phyloP scores from a whole-genome alignment of 2,888 invertebrate genomes.

The Colostygia pectinataria region DNA sequence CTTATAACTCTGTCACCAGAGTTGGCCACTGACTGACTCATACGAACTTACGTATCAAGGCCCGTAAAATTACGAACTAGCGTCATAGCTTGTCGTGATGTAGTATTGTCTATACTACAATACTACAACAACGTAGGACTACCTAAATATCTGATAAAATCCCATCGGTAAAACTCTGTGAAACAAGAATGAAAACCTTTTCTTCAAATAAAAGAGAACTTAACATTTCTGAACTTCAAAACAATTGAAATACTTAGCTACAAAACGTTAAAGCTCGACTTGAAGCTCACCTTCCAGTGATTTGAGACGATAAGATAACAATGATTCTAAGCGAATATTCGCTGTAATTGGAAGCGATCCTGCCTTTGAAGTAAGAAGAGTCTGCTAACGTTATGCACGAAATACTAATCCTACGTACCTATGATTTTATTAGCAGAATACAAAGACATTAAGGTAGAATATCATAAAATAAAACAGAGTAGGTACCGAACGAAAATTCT shows the following conservation, averaged over 20 bases:
- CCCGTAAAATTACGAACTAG: no score
- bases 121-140: no score
- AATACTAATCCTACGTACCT: no score
- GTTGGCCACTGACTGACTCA: no score
- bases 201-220: conserved; percentile 12
- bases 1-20: no score
- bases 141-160: background rate
- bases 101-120: no score
- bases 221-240: conserved; percentile 14
- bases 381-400: conserved; percentile 38
- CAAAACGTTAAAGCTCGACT: conserved; percentile 29
- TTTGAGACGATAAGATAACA: conserved; percentile 48
- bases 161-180: conserved; percentile 5
- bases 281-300: conserved; percentile 41
- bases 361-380: conserved; percentile 42
- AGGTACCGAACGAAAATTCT: conserved; percentile 14
- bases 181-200: conserved; percentile 2
- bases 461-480: conserved; percentile 23
- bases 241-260: conserved; percentile 3
- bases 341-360: conserved; percentile 31
- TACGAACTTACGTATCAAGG: no score
- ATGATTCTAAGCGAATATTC: conserved; percentile 47
- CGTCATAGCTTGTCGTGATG: no score
- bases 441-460: no score
- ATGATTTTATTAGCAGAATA: conserved; percentile 45